Percentiles rank a stretch among this genome's conserved stretches.
phyloP scores from a whole-genome alignment of 1,140 invertebrate species.

The Drosophila baimaii region DNA sequence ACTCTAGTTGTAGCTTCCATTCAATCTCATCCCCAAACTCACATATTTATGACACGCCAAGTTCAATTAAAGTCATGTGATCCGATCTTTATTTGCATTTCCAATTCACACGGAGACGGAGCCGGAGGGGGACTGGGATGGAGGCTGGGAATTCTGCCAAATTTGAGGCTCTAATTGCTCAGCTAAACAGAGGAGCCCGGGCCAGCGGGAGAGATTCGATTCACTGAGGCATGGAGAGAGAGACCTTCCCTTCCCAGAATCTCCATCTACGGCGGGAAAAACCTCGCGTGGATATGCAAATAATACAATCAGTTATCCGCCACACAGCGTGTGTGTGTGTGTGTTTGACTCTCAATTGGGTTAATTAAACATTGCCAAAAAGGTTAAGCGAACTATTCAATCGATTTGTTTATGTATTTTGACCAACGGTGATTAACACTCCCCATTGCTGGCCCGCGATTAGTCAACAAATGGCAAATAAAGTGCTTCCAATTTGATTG shows the following conservation, averaged over 20 bases:
- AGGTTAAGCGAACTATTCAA: slow-evolving; percentile 16
- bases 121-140: no score
- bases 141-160: slow-evolving; percentile 23
- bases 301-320: slow-evolving; percentile 12
- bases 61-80: slow-evolving; percentile 82
- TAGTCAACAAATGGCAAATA: slow-evolving; percentile 28
- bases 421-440: slow-evolving; percentile 24
- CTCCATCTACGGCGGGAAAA: slow-evolving; percentile 13
- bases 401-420: slow-evolving; percentile 19
- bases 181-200: slow-evolving; percentile 32
- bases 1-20: slow-evolving; percentile 47
- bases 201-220: slow-evolving; percentile 27
- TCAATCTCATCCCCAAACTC: slow-evolving; percentile 22
- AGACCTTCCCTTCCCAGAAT: slow-evolving; percentile 39
- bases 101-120: slow-evolving; percentile 64
- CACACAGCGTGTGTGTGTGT: background rate
- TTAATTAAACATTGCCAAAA: slow-evolving; percentile 62
- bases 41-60: slow-evolving; percentile 73
- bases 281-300: slow-evolving; percentile 33
- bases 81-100: slow-evolving; percentile 72
- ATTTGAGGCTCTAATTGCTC: slow-evolving; percentile 70
- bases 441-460: background rate
- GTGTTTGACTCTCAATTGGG: slow-evolving; percentile 50
- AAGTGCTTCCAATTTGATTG: slow-evolving; percentile 21
- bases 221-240: slow-evolving; percentile 49